A percentile compares a stretch with the other conserved stretches of the same genome.
Conservation (phyloP, 2,797 vertebrate species). For the Phoebastria nigripes region DNA sequence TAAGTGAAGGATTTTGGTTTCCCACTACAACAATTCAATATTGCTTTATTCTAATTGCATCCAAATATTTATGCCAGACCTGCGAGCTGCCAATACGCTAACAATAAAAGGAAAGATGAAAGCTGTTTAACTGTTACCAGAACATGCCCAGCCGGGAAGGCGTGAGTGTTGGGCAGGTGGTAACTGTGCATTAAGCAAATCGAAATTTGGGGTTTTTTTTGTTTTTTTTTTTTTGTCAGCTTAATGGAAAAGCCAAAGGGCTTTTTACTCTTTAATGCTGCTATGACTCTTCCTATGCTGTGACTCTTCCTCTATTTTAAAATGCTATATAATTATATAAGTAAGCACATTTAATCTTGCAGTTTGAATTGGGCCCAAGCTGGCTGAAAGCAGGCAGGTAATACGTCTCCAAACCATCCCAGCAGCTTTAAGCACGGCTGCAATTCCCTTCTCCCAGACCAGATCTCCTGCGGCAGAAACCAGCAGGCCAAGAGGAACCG, state of each 20-base stretch:
- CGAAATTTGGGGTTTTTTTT: neutral
- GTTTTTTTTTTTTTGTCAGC: neutral
- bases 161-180: neutral
- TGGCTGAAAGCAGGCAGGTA: neutral
- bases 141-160: neutral
- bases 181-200: neutral
- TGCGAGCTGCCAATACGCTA: neutral
- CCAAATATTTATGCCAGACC: neutral
- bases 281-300: neutral
- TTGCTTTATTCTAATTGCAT: neutral
- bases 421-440: accelerated
- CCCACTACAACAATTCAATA: neutral
- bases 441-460: neutral
- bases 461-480: neutral
- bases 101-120: neutral
- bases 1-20: neutral
- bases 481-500: neutral
- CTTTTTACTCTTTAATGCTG: neutral
- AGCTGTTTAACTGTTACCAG: neutral
- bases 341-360: neutral
- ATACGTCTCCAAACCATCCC: accelerated
- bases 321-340: neutral
- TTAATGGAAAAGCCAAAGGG: neutral
- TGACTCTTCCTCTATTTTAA: neutral
- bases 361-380: neutral